Conservation (phyloP, 2,113 vertebrate species). For the Gymnarchus niloticus region DNA sequence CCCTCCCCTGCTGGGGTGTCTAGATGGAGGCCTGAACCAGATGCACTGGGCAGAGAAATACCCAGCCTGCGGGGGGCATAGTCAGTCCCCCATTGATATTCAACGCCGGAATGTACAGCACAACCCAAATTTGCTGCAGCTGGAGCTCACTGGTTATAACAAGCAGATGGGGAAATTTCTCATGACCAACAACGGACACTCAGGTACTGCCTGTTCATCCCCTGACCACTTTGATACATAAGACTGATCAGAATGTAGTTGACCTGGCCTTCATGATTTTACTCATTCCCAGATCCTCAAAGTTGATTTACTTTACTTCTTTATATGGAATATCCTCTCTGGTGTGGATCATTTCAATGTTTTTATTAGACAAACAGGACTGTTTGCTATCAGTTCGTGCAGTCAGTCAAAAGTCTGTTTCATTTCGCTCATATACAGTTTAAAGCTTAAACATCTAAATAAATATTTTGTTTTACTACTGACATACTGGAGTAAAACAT, state of each 20-base stretch:
- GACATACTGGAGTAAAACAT: too few relatives aligned
- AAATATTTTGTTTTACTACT: not conserved
- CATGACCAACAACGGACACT: slow-evolving; percentile 82
- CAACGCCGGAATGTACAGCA: slow-evolving; percentile 60
- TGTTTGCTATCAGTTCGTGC: not conserved
- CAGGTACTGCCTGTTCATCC: slow-evolving; percentile 58
- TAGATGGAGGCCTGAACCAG: slow-evolving; percentile 70
- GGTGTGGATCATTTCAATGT: not conserved
- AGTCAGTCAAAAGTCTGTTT: not conserved
- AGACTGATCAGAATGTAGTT: not conserved
- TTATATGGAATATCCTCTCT: not conserved
- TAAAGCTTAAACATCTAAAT: not conserved
- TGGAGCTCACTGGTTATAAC: slow-evolving; percentile 67
- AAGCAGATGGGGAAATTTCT: slow-evolving; percentile 51
- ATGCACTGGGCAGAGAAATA: slow-evolving; percentile 69
- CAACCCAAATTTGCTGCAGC: slow-evolving; percentile 55
- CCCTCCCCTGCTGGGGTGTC: not conserved
- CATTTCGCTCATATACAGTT: not conserved
- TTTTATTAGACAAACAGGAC: not conserved
- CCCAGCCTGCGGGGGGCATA: slow-evolving; percentile 59
- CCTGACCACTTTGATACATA: not conserved
- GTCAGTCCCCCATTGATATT: slow-evolving; percentile 82
- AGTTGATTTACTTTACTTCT: not conserved
- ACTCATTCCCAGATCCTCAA: not conserved
- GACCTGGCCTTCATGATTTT: not conserved